phyloP scores from a whole-genome alignment of 2,888 invertebrate genomes.

The Limnephilus lunatus region DNA sequence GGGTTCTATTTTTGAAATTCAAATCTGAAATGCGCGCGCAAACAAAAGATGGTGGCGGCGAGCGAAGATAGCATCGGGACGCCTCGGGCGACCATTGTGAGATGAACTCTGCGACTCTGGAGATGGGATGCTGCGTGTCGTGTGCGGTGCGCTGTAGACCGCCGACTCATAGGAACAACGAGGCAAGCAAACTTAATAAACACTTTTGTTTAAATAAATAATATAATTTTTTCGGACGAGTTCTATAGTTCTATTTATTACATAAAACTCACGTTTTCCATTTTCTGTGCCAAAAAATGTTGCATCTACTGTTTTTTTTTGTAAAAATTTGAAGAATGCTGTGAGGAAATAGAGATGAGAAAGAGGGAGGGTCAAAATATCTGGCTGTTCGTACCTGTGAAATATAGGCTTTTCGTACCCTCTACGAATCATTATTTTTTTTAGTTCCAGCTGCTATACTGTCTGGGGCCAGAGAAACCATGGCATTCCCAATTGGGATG shows the following conservation, averaged over 20 bases:
- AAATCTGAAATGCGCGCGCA: slow-evolving; percentile 44
- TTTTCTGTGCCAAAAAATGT: not conserved
- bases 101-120: slow-evolving; percentile 7
- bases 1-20: slow-evolving; percentile 48
- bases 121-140: not conserved
- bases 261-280: not conserved
- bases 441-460: too few relatives aligned
- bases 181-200: not conserved
- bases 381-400: not conserved
- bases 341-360: not conserved
- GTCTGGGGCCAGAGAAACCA: too few relatives aligned
- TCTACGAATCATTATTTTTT: too few relatives aligned
- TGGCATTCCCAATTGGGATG: too few relatives aligned
- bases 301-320: too few relatives aligned
- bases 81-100: slow-evolving; percentile 61
- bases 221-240: not conserved
- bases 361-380: not conserved
- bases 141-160: not conserved
- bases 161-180: not conserved
- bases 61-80: slow-evolving; percentile 55
- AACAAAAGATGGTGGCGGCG: slow-evolving; percentile 59
- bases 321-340: not conserved
- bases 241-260: not conserved
- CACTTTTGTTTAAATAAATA: not conserved
- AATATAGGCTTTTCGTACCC: too few relatives aligned